Conservation (phyloP, 2,888 invertebrate species). For the Stenichneumon culpator region DNA sequence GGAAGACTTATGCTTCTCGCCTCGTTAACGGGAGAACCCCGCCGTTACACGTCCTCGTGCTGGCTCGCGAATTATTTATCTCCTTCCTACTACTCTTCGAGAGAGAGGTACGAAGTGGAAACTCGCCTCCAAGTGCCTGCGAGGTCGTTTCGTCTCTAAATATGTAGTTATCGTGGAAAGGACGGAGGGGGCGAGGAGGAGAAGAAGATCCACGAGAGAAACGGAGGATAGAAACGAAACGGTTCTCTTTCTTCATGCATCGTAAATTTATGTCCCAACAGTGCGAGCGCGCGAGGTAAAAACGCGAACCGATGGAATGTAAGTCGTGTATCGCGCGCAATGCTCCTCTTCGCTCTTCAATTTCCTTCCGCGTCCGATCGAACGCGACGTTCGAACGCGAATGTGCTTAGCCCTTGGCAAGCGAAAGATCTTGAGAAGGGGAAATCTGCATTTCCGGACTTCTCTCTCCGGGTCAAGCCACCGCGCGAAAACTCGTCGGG, state of each 20-base stretch:
- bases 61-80: slow-evolving; percentile 69
- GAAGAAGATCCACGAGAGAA: slow-evolving; percentile 54
- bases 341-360: slow-evolving; percentile 42
- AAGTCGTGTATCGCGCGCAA: slow-evolving; percentile 46
- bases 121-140: slow-evolving; percentile 64
- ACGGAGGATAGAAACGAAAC: slow-evolving; percentile 35
- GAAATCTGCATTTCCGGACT: slow-evolving; percentile 59
- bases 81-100: slow-evolving; percentile 37
- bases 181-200: slow-evolving; percentile 43
- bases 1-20: slow-evolving; percentile 54
- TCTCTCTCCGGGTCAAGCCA: slow-evolving; percentile 31
- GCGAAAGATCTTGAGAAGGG: slow-evolving; percentile 35
- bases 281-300: slow-evolving; percentile 58
- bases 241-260: slow-evolving; percentile 26
- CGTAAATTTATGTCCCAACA: slow-evolving; percentile 63
- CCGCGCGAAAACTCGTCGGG: slow-evolving; percentile 61
- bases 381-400: neutral
- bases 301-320: slow-evolving; percentile 22
- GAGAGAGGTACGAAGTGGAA: slow-evolving; percentile 45
- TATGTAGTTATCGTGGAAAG: slow-evolving; percentile 55
- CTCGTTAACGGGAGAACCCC: slow-evolving; percentile 65
- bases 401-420: neutral
- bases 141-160: slow-evolving; percentile 60
- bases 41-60: slow-evolving; percentile 66
- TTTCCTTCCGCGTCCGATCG: slow-evolving; percentile 52